Evolutionary conservation across 2,113 vertebrate genomes (phyloP), one percentile per base, ranked within the genome.

Genomic region (Corythornis madagascariensis): DNA sequence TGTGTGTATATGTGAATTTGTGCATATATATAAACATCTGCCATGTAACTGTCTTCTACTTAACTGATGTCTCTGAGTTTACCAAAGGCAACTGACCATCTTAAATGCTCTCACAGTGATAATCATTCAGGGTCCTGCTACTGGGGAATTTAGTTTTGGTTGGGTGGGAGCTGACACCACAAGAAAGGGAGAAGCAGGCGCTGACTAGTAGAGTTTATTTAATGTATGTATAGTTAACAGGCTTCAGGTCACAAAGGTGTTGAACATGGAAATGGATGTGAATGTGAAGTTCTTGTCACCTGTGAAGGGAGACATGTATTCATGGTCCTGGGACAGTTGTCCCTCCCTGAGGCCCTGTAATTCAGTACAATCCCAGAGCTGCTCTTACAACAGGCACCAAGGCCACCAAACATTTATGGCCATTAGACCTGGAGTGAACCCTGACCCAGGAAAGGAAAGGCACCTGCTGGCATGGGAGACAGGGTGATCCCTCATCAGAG

Each of bases 21-120:
- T 86, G 33, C 25, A 47, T 78, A 69, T 77, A 66, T 81, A 85
- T 92, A 97, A 97, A 97, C 96, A 97, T 86, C 92, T 97, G 95
- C 88, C 93, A 83, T 42, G 55, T 88, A 91, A 69, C 88, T 75
- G 72, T 90, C 93, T 96, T 92, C 92, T 94, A 55, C 95, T 93
- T 78, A 93, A 93, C 50, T 89, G 45, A 53, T 40, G 59, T 64
- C 76, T 92, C 83, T 71, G 38, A 35, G 45, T 83, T 90, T 93
- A 66, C 60, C 60, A 83, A 81, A 86, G 86, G 63, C 74, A 92
- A 86, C 55, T 31, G 50, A 90, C 15, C n/a, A 22, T 82, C 91
- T 93, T 74, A 79, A 67, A 67, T 61, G 75, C 28, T 77, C 72
- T 67, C 15, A 2, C 55, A 65, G 59, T 73, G 65, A 88, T 72